phyloP scores from a whole-genome alignment of 2,113 vertebrate species.

The Sardina pilchardus region DNA sequence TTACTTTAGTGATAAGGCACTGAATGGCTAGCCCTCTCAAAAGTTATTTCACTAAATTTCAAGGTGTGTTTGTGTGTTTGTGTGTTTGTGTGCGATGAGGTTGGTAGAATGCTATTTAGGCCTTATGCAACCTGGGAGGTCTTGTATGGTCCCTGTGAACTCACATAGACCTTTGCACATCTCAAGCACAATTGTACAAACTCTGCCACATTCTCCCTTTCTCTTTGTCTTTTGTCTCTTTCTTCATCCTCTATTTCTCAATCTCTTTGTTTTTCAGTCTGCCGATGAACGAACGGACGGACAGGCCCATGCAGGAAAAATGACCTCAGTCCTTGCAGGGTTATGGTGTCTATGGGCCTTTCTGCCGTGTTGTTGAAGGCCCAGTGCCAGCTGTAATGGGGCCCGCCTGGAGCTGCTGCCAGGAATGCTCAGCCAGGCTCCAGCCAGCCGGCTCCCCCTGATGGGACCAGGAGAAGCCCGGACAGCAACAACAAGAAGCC shows the following conservation, averaged over 20 bases:
- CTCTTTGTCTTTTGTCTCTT: background rate
- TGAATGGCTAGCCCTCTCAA: conserved; percentile 21
- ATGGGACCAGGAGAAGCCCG: background rate
- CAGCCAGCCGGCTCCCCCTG: conserved; percentile 13
- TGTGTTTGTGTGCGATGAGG: conserved; percentile 33
- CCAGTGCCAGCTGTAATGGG: conserved; percentile 48
- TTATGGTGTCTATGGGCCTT: conserved; percentile 32
- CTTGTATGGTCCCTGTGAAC: background rate
- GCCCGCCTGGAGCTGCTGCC: conserved; percentile 40
- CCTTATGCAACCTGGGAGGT: background rate
- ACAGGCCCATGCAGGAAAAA: conserved; percentile 30
- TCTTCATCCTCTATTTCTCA: background rate
- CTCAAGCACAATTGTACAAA: conserved; percentile 53
- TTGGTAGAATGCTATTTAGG: background rate
- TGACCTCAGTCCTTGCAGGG: conserved; percentile 25
- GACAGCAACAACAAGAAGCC: background rate
- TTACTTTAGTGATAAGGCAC: background rate
- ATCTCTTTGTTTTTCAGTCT: conserved; percentile 24
- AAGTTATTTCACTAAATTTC: background rate
- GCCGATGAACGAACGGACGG: conserved; percentile 5
- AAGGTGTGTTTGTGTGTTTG: conserved; percentile 27
- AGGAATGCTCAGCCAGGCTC: conserved; percentile 41
- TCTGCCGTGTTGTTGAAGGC: conserved; percentile 48
- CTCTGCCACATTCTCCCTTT: conserved; percentile 8
- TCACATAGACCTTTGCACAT: conserved; percentile 13